Percentiles rank a stretch among this genome's conserved stretches.
Conservation (phyloP, 2,888 invertebrate genomes). For the Cryptosula pallasiana region DNA sequence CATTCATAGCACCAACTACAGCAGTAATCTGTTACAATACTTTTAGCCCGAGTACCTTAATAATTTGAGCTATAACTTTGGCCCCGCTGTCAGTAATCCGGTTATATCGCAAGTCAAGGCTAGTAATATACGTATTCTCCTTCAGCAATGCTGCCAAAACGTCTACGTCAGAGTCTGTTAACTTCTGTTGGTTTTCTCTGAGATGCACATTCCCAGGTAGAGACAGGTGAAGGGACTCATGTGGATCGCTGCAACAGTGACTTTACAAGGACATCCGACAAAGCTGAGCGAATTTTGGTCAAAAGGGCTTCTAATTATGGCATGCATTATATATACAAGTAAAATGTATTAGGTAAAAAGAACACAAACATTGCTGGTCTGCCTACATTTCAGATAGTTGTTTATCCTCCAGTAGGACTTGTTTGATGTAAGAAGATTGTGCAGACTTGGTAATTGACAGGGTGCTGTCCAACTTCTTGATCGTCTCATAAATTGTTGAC, state of each 20-base stretch:
- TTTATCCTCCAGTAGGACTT: constrained; percentile 3
- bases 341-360: background rate
- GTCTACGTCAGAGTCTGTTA: constrained; percentile 40
- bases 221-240: constrained; percentile 33
- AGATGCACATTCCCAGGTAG: constrained; percentile 45
- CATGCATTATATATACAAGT: background rate
- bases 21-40: no score
- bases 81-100: constrained; percentile 48
- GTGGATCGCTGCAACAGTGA: constrained; percentile 31
- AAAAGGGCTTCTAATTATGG: background rate
- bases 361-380: background rate
- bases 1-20: no score
- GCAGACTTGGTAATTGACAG: background rate
- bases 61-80: constrained; percentile 37
- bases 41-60: constrained; percentile 35
- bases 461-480: background rate
- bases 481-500: background rate
- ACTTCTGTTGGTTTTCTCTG: constrained; percentile 34
- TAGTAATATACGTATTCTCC: constrained; percentile 39
- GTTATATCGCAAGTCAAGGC: constrained; percentile 50
- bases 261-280: background rate
- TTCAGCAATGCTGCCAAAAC: constrained; percentile 39
- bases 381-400: background rate
- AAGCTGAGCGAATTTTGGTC: background rate
- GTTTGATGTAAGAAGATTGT: background rate